Evolutionary conservation across 2,113 vertebrate genomes (phyloP), one percentile per base, ranked within the genome.

Genomic region (Istiophorus platypterus): DNA sequence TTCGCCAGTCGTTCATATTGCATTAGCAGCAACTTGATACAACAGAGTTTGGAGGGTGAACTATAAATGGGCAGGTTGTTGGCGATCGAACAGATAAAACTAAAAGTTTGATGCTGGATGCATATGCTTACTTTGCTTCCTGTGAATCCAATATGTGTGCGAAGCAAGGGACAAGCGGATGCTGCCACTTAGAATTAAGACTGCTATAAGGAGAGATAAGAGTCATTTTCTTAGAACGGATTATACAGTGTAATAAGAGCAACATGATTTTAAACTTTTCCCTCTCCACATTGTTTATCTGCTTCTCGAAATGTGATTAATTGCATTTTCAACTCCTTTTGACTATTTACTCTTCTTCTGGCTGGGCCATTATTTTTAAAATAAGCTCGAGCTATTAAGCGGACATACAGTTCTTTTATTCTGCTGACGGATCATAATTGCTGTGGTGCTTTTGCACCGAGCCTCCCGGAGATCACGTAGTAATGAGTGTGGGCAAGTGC

Each of bases 361-460:
- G 47, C 17, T n/a, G 34, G 10, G 39, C 34, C 29, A n/a, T 34
- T 27, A 42, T 51, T 72, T 67, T 66, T 71, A 65, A 80, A 66
- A 37, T n/a, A 22, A 34, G 27, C 51, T 63, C 42, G 1, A 31
- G 18, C 41, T 37, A 4, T 69, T 12, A 54, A 26, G 31, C 20
- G 39, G 22, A 39, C 20, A 31, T 41, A 41, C 18, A 11, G 63
- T 47, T 78, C n/a, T n/a, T 78, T 49, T 61, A 49, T 56, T 39
- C 57, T 47, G 29, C 17, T 74, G 49, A 51, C 4, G 4, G 37
- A 27, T 15, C 20, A 70, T 75, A 74, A 79, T 84, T 58, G 24
- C 63, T n/a, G 15, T 59, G 22, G 20, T 31, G 45, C 34, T 47
- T 72, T 31, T 72, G 37, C 29, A n/a, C 10, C 34, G 3, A 24